A percentile compares a stretch with the other conserved stretches of the same genome.
phyloP scores from a whole-genome alignment of 2,113 vertebrate genomes.

The Elachura formosa region DNA sequence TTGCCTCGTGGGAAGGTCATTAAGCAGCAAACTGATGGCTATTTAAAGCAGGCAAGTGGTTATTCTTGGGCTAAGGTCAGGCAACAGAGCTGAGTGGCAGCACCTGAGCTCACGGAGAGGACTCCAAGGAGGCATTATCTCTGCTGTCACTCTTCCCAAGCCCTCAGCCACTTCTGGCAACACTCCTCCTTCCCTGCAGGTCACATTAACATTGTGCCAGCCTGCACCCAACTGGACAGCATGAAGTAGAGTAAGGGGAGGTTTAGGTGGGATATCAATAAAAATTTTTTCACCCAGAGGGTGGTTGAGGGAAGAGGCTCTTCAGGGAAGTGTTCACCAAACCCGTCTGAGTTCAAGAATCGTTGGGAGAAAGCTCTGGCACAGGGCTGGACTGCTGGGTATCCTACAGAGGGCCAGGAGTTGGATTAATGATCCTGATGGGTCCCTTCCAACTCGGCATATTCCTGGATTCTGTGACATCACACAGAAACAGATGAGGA shows the following conservation, averaged over 20 bases:
- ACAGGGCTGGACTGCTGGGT: not conserved
- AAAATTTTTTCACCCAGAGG: not conserved
- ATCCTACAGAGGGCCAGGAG: not conserved
- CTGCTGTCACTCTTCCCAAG: not conserved
- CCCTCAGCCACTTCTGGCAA: not conserved
- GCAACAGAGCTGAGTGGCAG: not conserved
- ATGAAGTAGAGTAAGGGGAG: not conserved
- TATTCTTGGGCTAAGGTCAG: conserved; percentile 7
- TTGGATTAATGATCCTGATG: not conserved
- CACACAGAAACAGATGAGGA: not conserved
- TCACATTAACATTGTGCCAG: not conserved
- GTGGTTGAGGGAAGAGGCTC: not conserved
- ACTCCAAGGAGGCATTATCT: not conserved
- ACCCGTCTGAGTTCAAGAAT: not conserved
- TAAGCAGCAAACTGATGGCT: not conserved
- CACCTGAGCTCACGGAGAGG: not conserved
- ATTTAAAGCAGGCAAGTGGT: conserved; percentile 7
- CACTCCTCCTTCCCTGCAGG: not conserved
- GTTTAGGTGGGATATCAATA: not conserved
- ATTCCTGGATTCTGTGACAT: fast-evolving
- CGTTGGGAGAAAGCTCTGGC: not conserved
- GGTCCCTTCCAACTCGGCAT: not conserved
- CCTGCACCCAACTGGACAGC: not conserved
- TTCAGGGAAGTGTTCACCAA: not conserved
- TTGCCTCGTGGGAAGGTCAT: not conserved